phyloP scores from a whole-genome alignment of 2,888 invertebrate species.

The Auanema freiburgensis region DNA sequence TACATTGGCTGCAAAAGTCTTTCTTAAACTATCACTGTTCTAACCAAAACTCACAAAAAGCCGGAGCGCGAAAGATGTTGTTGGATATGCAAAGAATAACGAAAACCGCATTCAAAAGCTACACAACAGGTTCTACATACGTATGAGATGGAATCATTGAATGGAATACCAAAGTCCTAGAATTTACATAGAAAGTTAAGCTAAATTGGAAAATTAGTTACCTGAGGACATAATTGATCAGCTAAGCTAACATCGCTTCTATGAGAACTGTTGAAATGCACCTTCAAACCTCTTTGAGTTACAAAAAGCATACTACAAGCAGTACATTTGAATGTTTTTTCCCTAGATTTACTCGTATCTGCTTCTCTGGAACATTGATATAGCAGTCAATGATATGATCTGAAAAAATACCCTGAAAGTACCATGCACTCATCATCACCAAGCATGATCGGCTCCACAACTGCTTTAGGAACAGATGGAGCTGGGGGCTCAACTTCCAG shows the following conservation, averaged over 20 bases:
- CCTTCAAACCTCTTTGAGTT: neutral
- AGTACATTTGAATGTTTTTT: neutral
- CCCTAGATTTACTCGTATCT: neutral
- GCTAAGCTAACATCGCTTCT: neutral
- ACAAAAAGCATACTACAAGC: neutral
- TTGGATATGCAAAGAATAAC: neutral
- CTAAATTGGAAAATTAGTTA: too few species aligned
- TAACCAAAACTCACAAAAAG: neutral
- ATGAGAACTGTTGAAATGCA: neutral
- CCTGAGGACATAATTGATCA: neutral
- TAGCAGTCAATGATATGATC: too few species aligned
- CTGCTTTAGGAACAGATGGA: too few species aligned
- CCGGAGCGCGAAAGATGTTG: neutral
- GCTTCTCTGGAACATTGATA: too few species aligned
- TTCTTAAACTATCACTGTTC: neutral
- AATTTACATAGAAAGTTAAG: neutral
- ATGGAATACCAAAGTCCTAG: constrained; percentile 8
- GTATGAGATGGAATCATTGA: neutral
- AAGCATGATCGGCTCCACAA: too few species aligned
- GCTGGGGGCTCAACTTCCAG: too few species aligned
- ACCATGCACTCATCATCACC: too few species aligned
- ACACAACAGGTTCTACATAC: constrained; percentile 5
- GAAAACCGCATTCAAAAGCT: constrained; percentile 4
- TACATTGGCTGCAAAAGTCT: neutral
- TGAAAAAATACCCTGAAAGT: too few species aligned